Conservation (phyloP, 2,888 invertebrate genomes). For the Platynereis dumerilii region DNA sequence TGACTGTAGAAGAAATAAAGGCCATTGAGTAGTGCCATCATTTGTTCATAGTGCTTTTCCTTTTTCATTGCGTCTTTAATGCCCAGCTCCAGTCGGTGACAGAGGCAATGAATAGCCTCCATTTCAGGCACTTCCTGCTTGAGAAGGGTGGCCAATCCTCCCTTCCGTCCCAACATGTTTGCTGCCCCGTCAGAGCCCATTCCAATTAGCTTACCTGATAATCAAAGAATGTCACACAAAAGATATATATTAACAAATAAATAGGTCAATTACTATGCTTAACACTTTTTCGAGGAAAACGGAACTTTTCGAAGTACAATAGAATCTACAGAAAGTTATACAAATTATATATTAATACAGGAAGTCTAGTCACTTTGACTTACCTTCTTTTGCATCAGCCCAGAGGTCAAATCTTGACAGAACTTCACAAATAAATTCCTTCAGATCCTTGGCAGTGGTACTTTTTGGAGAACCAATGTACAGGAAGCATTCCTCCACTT, state of each 20-base stretch:
- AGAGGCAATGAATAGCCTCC: conserved; percentile 2
- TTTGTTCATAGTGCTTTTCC: background rate
- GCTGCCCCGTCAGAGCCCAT: conserved; percentile 1
- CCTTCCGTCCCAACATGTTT: background rate
- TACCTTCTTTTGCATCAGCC: no score
- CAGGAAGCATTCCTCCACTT: background rate
- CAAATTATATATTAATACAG: no score
- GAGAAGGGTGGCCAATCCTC: background rate
- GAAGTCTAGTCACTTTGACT: no score
- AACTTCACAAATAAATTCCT: no score
- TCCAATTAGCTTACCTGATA: background rate
- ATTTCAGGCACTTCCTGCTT: background rate
- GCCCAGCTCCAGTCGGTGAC: background rate
- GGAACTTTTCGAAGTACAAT: no score
- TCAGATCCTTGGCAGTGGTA: no score
- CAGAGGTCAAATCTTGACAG: no score
- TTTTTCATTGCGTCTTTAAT: background rate
- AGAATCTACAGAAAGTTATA: no score
- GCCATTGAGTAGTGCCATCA: background rate
- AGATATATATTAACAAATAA: no score
- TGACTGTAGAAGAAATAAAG: background rate
- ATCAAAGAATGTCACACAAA: no score
- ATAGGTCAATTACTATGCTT: no score
- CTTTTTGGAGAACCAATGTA: background rate
- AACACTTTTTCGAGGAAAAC: no score